These are phyloP conservation scores for Pammene aurita DNA, from an alignment of 2,888 invertebrate species.

Conservation along the genomic window DNA sequence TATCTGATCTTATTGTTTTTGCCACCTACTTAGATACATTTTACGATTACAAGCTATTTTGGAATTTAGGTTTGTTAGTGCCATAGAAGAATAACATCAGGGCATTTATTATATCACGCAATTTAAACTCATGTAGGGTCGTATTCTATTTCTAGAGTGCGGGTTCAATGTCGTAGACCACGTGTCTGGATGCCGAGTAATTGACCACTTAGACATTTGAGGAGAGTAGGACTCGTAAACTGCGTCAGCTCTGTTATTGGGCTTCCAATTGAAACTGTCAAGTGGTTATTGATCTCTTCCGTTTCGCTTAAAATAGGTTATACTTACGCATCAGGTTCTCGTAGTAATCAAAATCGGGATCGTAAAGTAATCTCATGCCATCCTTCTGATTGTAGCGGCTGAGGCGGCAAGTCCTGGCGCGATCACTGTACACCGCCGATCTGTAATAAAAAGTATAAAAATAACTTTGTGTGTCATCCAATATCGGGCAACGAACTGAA, in stretches of 20 bases:
- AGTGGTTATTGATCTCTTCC: conserved; percentile 37
- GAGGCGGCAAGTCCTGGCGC: conserved; percentile 91
- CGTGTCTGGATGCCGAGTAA: conserved; percentile 44
- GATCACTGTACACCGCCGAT: conserved; percentile 94
- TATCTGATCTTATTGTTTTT: conserved; percentile 20
- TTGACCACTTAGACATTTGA: conserved; percentile 43
- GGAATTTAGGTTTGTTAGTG: neutral
- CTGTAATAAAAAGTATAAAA: conserved; percentile 84
- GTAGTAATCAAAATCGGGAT: conserved; percentile 96
- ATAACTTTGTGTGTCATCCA: conserved; percentile 49
- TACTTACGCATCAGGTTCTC: conserved; percentile 95
- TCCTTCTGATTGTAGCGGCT: conserved; percentile 94
- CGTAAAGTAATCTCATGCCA: conserved; percentile 94
- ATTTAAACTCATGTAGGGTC: conserved; percentile 40
- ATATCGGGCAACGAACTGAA: conserved; percentile 56
- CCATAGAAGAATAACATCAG: neutral
- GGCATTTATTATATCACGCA: conserved; percentile 16
- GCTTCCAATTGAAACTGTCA: conserved; percentile 31
- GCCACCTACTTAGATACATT: neutral
- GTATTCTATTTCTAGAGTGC: conserved; percentile 54
- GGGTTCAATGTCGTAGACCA: conserved; percentile 54
- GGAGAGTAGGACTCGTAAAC: conserved; percentile 25
- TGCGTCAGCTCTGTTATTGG: conserved; percentile 28
- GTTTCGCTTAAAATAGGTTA: conserved; percentile 1
- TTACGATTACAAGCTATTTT: conserved; percentile 5